phyloP scores from a whole-genome alignment of 2,888 invertebrate genomes.

The Rhimphoctona megacephalus region DNA sequence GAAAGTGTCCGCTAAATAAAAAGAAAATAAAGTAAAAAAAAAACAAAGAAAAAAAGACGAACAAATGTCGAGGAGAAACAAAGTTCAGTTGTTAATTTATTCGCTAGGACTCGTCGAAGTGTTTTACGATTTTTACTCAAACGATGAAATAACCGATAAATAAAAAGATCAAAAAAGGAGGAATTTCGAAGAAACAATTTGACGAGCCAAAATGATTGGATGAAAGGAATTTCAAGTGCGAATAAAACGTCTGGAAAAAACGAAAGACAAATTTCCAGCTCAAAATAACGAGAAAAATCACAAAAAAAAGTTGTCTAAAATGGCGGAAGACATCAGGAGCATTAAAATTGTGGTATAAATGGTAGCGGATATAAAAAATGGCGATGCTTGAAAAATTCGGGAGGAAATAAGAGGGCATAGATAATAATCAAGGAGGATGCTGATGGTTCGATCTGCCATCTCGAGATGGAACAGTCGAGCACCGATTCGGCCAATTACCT shows the following conservation, averaged over 20 bases:
- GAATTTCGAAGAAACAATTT: background rate
- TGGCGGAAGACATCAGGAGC: too few species aligned
- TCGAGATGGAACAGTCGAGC: constrained; percentile 70
- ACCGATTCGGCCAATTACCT: constrained; percentile 66
- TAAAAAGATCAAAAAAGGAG: background rate
- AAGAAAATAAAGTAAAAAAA: too few species aligned
- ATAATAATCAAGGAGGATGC: constrained; percentile 57
- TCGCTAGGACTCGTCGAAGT: constrained; percentile 44
- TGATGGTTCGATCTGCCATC: constrained; percentile 60
- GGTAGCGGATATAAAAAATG: too few species aligned
- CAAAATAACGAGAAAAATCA: background rate
- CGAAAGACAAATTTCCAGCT: background rate
- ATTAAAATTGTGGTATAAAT: background rate
- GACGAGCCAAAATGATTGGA: too few species aligned
- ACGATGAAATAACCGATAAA: background rate
- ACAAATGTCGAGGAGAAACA: constrained; percentile 48
- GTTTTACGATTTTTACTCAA: constrained; percentile 34
- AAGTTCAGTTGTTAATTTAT: constrained; percentile 31
- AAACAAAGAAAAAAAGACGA: background rate
- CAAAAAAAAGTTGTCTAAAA: background rate
- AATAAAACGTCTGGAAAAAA: background rate
- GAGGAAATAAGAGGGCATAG: background rate
- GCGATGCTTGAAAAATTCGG: background rate
- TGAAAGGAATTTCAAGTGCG: background rate
- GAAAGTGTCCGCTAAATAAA: background rate